Evolutionary conservation across 2,113 vertebrate genomes (phyloP).

Genomic region (Synodontis membranacea): DNA sequence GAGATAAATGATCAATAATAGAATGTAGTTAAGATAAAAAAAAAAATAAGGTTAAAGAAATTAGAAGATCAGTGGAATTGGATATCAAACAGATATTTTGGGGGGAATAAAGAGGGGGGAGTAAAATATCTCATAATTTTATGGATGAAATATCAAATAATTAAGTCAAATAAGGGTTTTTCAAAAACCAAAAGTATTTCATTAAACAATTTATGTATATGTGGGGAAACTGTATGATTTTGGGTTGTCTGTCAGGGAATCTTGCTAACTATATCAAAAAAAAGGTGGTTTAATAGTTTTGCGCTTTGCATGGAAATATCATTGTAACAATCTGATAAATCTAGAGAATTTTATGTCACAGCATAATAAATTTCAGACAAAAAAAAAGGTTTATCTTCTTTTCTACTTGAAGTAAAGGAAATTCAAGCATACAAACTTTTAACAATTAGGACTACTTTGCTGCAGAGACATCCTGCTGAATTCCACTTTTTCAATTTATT

Average conservation of each 20-base stretch:
- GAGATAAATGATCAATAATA: neutral
- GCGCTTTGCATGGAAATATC: neutral
- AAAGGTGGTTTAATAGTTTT: neutral
- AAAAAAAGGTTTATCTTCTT: no score
- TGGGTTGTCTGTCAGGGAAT: neutral
- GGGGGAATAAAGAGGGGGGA: no score
- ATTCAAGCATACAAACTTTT: neutral
- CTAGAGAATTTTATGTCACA: neutral
- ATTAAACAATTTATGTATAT: no score
- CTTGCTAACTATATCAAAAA: no score
- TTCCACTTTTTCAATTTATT: neutral
- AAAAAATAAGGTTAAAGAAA: neutral
- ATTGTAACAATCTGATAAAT: neutral
- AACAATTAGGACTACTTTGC: neutral
- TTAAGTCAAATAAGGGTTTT: neutral
- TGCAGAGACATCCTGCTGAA: neutral
- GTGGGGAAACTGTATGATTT: neutral
- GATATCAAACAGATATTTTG: neutral
- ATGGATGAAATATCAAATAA: neutral
- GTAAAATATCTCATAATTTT: neutral
- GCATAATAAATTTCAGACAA: neutral
- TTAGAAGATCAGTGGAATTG: neutral
- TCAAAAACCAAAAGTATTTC: neutral
- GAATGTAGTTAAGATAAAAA: neutral
- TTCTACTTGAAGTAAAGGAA: neutral